Evolutionary conservation across 2,888 invertebrate genomes (phyloP).

Genomic region (Ecdyonurus torrentis): DNA sequence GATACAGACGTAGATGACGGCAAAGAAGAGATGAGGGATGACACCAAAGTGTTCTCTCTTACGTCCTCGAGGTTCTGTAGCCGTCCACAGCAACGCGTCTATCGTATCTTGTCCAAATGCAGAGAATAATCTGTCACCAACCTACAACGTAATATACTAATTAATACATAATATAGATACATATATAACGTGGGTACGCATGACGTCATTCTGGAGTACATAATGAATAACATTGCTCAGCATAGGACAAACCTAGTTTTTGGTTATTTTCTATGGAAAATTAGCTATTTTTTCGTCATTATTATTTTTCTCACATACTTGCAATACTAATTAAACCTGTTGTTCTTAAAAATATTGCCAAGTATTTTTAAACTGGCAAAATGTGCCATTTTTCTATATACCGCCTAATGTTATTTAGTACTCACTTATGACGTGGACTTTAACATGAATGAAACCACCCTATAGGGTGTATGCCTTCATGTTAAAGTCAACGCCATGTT

Average conservation of each 20-base stretch:
- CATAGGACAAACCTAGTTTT: too few species aligned
- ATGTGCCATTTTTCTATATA: neutral
- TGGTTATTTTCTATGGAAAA: too few species aligned
- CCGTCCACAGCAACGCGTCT: constrained; percentile 97
- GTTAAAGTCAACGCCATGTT: too few species aligned
- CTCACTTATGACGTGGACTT: too few species aligned
- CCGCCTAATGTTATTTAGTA: neutral
- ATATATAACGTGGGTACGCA: too few species aligned
- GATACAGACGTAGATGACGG: constrained; percentile 88
- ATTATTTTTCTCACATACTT: too few species aligned
- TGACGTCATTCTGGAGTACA: too few species aligned
- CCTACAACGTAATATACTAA: constrained; percentile 20
- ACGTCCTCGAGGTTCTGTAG: constrained; percentile 79
- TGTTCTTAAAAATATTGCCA: neutral
- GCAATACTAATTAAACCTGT: neutral
- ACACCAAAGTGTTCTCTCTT: constrained; percentile 72
- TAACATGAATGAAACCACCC: too few species aligned
- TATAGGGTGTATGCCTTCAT: too few species aligned
- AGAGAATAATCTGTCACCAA: constrained; percentile 84
- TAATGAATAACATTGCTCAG: neutral
- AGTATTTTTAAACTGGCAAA: too few species aligned
- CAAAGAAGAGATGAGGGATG: constrained; percentile 78
- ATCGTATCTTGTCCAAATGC: constrained; percentile 97
- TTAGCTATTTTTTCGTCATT: too few species aligned
- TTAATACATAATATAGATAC: too few species aligned